Conservation (phyloP, 2,113 vertebrate species). For the Acrocephalus kingi region DNA sequence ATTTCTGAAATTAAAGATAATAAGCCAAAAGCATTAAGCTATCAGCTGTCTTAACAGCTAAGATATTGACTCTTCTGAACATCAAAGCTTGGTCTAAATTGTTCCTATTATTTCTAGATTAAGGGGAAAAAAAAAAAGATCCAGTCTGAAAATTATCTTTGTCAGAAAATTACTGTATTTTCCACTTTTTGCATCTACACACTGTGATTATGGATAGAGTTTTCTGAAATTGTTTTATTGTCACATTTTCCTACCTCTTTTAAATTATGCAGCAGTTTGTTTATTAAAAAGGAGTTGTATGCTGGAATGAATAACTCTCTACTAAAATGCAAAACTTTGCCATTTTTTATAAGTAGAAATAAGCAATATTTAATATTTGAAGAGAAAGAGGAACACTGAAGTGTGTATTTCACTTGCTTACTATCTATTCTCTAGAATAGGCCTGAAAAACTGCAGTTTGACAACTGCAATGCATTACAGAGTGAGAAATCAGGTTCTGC, state of each 20-base stretch:
- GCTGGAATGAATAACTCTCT: not conserved
- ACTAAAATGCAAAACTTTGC: not conserved
- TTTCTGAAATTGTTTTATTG: not conserved
- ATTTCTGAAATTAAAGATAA: slow-evolving; percentile 46
- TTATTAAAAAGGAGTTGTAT: not conserved
- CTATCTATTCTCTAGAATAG: not conserved
- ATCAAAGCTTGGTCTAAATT: slow-evolving; percentile 49
- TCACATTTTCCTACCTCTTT: not conserved
- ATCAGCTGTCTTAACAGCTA: slow-evolving; percentile 33
- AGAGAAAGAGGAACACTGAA: not conserved
- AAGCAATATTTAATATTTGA: not conserved
- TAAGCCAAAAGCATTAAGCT: slow-evolving; percentile 45
- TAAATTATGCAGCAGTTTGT: not conserved
- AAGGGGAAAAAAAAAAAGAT: not conserved
- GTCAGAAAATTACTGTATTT: not conserved
- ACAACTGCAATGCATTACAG: not conserved
- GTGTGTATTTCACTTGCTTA: not conserved
- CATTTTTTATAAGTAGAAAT: not conserved
- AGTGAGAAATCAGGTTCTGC: not conserved
- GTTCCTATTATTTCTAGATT: not conserved
- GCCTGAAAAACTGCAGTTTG: not conserved
- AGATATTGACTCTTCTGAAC: slow-evolving; percentile 30
- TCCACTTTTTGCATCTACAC: not conserved
- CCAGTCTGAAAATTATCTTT: not conserved
- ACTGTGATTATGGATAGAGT: not conserved